Evolutionary conservation across 2,113 vertebrate species (phyloP), one percentile per base, ranked within the genome.

Genomic region (Rhipidura dahli): DNA sequence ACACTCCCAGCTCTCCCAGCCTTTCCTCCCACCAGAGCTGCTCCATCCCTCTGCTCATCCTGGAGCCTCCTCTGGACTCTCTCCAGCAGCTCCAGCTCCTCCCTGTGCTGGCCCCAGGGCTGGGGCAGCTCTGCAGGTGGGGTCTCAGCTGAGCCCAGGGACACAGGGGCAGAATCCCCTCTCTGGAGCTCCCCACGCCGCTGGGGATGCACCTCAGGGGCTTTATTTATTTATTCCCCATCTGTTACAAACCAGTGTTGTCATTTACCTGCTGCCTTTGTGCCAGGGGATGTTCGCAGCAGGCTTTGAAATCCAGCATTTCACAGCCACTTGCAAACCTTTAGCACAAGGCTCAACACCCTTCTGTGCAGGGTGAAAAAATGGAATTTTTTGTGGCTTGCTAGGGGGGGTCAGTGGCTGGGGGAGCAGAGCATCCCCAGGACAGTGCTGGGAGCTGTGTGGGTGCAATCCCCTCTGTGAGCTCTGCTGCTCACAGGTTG

Each of bases 321-420:
- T 91, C 33, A 30, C 51, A 53, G 61, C 70, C 22, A 0, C 24
- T n/a, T 51, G 61, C 50, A 53, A 23, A 63, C 31, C 42, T 83
- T 31, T 37, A 60, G 22, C 9, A 35, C 0, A 1, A 65, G 19
- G 14, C n/a, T n/a, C n/a, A n/a, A n/a, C n/a, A n/a, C n/a, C n/a
- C 18, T 50, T 57, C 75, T 69, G 28, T 49, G 68, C 56, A 47
- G 42, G 35, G 15, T 9, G 31, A 13, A 44, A 84, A 35, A 0
- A 28, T 11, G n/a, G 8, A 26, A 3, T 44, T 49, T 50, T 45
- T 61, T 64, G 47, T 44, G 61, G 11, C 23, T 42, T 10, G 7
- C 4, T 45, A n/a, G 51, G 8, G 13, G 18, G 3, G 11, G 15
- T 18, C 54, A 47, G 24, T 7, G 37, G 8, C 37, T 66, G 47